A percentile compares a stretch with the other conserved stretches of the same genome.
phyloP scores from a whole-genome alignment of 2,888 invertebrate species.

The Drosophila atroscutellata region DNA sequence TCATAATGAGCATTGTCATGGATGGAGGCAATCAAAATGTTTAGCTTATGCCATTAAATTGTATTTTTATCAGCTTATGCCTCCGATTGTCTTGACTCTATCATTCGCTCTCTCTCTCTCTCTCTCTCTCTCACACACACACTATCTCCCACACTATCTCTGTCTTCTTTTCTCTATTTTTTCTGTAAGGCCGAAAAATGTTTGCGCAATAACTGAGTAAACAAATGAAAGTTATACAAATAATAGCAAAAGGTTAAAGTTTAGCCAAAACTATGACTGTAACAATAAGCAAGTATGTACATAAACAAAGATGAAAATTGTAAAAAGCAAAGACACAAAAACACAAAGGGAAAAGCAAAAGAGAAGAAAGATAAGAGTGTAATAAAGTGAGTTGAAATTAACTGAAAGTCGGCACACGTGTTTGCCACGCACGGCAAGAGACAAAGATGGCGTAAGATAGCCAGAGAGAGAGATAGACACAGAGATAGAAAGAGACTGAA shows the following conservation, averaged over 20 bases:
- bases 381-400: conserved; percentile 24
- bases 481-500: conserved; percentile 1
- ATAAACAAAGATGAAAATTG: conserved; percentile 35
- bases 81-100: conserved; percentile 18
- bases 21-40: conserved; percentile 63
- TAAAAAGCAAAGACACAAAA: not conserved
- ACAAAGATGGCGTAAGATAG: conserved; percentile 9
- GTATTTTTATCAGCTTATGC: conserved; percentile 56
- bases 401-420: conserved; percentile 26
- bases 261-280: conserved; percentile 37
- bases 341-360: conserved; percentile 3
- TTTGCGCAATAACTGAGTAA: conserved; percentile 52
- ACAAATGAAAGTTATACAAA: conserved; percentile 63
- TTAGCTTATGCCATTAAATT: conserved; percentile 66
- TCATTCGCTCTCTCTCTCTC: not conserved
- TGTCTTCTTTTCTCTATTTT: not conserved
- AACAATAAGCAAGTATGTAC: conserved; percentile 33
- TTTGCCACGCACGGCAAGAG: conserved; percentile 12
- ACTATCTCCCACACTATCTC: not conserved
- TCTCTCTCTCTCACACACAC: not conserved
- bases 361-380: conserved; percentile 6
- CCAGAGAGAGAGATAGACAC: not conserved
- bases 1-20: conserved; percentile 35
- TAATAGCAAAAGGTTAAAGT: conserved; percentile 59
- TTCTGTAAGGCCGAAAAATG: not conserved